Percentiles rank a stretch among this genome's conserved stretches.
Conservation (phyloP, 2,113 vertebrate species). For the Tichodroma muraria region DNA sequence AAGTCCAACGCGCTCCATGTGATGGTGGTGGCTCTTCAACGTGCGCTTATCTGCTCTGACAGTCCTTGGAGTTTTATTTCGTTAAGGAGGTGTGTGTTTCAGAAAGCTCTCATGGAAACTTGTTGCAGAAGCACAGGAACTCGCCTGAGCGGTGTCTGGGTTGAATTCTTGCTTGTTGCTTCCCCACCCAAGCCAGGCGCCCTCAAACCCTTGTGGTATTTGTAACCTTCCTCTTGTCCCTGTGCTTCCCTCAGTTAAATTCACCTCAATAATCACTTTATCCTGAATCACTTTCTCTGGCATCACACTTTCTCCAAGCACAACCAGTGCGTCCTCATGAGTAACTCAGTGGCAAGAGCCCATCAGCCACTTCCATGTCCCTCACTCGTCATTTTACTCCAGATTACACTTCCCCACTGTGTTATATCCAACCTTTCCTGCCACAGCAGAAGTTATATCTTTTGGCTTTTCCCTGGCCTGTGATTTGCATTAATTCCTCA, state of each 20-base stretch:
- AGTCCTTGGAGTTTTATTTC: neutral
- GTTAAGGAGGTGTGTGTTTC: rapidly evolving
- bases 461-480: neutral
- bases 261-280: neutral
- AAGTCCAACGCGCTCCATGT: rapidly evolving
- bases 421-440: conserved; percentile 8
- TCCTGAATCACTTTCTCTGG: neutral
- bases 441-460: conserved; percentile 3
- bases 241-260: neutral
- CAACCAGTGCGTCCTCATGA: neutral
- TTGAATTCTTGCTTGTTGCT: rapidly evolving
- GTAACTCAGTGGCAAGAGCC: neutral
- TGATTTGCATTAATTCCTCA: conserved; percentile 17
- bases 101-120: neutral
- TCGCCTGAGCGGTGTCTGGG: rapidly evolving
- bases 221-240: neutral
- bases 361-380: neutral
- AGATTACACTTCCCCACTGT: neutral
- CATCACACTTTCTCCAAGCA: neutral
- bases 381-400: neutral
- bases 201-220: neutral
- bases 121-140: neutral
- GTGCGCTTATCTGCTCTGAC: neutral
- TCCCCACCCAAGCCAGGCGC: neutral
- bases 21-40: neutral